These are phyloP conservation scores for Vireo altiloquus DNA, from an alignment of 2,113 vertebrate genomes.

Conservation along the genomic window DNA sequence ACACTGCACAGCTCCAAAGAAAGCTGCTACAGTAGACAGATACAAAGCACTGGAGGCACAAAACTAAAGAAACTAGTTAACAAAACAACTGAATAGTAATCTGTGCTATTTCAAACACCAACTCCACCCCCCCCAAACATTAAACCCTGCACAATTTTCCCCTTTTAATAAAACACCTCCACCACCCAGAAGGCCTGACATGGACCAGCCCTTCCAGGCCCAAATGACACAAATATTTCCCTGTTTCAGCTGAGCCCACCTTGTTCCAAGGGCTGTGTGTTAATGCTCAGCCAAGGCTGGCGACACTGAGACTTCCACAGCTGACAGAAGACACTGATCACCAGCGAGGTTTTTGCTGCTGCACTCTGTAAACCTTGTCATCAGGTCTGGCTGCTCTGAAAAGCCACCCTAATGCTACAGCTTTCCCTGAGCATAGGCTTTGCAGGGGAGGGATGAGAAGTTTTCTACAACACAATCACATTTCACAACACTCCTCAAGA, in stretches of 20 bases:
- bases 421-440: not conserved
- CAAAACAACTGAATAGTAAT: not conserved
- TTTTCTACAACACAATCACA: not conserved
- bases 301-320: not conserved
- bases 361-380: not conserved
- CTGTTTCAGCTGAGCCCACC: not conserved
- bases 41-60: not conserved
- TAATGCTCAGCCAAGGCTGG: not conserved
- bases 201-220: not conserved
- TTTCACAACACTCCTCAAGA: not conserved
- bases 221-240: not conserved
- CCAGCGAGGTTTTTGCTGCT: not conserved
- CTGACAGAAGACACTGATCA: not conserved
- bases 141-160: not conserved
- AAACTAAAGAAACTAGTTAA: not conserved
- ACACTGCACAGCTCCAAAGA: not conserved
- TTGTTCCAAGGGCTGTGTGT: not conserved
- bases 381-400: not conserved
- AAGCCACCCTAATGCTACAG: not conserved
- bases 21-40: not conserved
- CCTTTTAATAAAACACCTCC: not conserved
- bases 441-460: not conserved
- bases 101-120: not conserved
- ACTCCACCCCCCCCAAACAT: fast-evolving
- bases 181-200: not conserved